Percentiles rank a stretch among this genome's conserved stretches.
Evolutionary conservation across 2,797 vertebrate genomes (phyloP).

Genomic region (Amniataba percoides): DNA sequence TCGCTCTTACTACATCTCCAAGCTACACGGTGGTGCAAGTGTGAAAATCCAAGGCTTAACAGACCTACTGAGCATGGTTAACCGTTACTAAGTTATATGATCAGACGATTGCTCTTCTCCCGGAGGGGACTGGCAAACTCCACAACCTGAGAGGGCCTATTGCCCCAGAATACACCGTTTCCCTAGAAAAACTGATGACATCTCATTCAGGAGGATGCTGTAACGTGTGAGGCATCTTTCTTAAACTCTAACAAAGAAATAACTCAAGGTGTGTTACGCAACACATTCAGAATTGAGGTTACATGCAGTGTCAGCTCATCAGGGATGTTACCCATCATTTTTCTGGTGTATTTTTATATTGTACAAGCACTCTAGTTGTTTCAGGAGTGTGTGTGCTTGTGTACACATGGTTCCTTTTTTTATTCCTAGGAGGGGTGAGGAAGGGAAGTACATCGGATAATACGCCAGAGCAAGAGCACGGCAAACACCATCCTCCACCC

Average conservation of each 20-base stretch:
- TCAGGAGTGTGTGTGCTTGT: conserved; percentile 30
- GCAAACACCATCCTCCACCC: conserved; percentile 43
- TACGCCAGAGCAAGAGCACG: conserved; percentile 52
- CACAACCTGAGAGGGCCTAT: conserved; percentile 1
- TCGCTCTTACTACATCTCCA: neutral
- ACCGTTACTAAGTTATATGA: neutral
- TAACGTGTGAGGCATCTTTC: conserved; percentile 19
- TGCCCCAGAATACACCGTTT: neutral
- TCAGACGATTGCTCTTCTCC: neutral
- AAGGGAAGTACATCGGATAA: conserved; percentile 57
- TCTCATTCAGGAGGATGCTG: neutral
- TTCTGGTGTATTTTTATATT: conserved; percentile 31
- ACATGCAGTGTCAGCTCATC: conserved; percentile 36
- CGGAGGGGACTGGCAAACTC: neutral
- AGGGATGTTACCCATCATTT: conserved; percentile 41
- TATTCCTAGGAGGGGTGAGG: conserved; percentile 23
- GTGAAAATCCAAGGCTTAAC: neutral
- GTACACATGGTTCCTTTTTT: conserved; percentile 42
- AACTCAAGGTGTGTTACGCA: conserved; percentile 18
- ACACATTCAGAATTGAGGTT: conserved; percentile 23
- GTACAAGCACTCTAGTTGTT: conserved; percentile 43
- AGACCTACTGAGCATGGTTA: neutral
- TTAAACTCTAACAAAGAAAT: conserved; percentile 18
- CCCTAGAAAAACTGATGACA: neutral
- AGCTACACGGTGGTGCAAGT: neutral